Evolutionary conservation across 2,888 invertebrate genomes (phyloP).

Genomic region (Lasioglossum leucozonium): DNA sequence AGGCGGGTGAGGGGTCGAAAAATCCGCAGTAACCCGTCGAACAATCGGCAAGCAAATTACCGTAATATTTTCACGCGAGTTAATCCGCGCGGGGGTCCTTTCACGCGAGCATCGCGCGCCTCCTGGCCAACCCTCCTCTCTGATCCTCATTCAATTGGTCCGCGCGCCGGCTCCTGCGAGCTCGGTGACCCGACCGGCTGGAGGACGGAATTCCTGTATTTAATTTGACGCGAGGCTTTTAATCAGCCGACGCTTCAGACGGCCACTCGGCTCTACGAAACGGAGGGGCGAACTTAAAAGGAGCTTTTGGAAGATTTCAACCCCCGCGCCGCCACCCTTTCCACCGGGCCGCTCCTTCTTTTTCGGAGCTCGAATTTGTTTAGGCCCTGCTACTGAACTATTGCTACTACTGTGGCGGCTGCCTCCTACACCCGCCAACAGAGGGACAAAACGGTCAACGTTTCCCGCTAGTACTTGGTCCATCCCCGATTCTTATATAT

Average conservation of each 20-base stretch:
- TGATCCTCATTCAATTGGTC: conserved; percentile 52
- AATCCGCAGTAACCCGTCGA: conserved; percentile 46
- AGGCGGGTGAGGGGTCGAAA: background rate
- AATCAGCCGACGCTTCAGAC: conserved; percentile 73
- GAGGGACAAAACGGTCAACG: no score
- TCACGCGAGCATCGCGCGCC: background rate
- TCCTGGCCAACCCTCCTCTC: conserved; percentile 31
- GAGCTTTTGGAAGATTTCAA: conserved; percentile 69
- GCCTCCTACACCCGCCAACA: no score
- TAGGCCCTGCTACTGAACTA: background rate
- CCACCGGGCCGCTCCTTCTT: background rate
- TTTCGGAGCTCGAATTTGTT: conserved; percentile 1
- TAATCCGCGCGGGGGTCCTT: conserved; percentile 43
- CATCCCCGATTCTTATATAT: no score
- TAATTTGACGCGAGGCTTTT: conserved; percentile 75
- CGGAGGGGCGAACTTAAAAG: conserved; percentile 61
- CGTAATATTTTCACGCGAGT: conserved; percentile 53
- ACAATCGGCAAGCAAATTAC: conserved; percentile 55
- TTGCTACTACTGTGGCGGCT: background rate
- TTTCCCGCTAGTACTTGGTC: no score
- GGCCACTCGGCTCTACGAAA: conserved; percentile 58
- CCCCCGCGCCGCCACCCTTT: background rate
- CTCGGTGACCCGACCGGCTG: background rate
- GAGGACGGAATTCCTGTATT: conserved; percentile 70
- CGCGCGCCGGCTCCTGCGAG: conserved; percentile 36